Evolutionary conservation across 1,140 invertebrate genomes (phyloP), one percentile per base, ranked within the genome.

Genomic region (Frieseomelitta varia): DNA sequence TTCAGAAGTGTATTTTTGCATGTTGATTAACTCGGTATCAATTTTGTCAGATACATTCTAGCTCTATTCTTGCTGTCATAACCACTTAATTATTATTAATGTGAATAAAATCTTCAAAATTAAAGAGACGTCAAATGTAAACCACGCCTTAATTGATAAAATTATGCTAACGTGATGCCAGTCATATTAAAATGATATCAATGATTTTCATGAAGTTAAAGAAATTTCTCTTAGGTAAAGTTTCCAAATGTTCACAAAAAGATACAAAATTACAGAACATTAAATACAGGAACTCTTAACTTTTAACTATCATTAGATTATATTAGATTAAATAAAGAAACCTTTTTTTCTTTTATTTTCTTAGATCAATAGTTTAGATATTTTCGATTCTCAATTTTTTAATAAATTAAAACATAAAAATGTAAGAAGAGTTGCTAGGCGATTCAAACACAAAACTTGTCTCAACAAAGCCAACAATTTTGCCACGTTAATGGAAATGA

Each of bases 41-140:
- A 80, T 81, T 75, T 81, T 82, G 75, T 87, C 56, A 68, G 65
- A 85, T 81, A 76, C 27, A 86, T 84, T 61, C 61, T 71, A 71
- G 21, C n/a, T 71, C 61, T 39, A 24, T 61, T 84, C 55, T 71
- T 79, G 68, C 15, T 69, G 68, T 21, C 58, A 74, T 34, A 47
- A 74, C 56, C 81, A 81, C 63, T n/a, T n/a, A n/a, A n/a, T n/a
- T n/a, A n/a, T n/a, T 67, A 56, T 47, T 27, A 27, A 51, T 68
- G n/a, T n/a, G n/a, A n/a, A n/a, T n/a, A n/a, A 53, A 71, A 47
- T 34, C 55, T 63, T 65, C 61, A 73, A 61, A 34, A 53, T 78
- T 27, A 67, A 67, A 68, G 79, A 80, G 74, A 85, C 80, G 88
- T 85, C 88, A 90, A 90, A 90, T 90, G 88, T 90, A 90, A 90